phyloP scores from a whole-genome alignment of 2,113 vertebrate genomes.

The Poeciliopsis turrubarensis region DNA sequence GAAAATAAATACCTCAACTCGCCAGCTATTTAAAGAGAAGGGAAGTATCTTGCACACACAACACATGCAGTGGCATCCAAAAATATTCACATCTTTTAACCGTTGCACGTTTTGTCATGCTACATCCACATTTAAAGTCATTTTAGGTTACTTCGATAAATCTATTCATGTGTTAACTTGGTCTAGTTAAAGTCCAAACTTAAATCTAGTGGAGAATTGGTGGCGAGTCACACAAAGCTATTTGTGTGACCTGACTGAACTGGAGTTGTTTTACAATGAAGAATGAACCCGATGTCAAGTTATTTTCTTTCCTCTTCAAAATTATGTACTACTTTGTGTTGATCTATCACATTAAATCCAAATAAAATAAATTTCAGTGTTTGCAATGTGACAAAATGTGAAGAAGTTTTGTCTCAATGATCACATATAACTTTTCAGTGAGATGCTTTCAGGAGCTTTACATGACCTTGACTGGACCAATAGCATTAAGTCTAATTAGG shows the following conservation, averaged over 20 bases:
- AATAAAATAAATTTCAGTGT: too few species aligned
- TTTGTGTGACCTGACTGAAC: background rate
- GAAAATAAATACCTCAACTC: conserved; percentile 48
- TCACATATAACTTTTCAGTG: too few species aligned
- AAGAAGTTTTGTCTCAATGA: background rate
- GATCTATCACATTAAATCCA: background rate
- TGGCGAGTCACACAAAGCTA: background rate
- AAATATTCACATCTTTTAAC: background rate
- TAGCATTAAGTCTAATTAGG: background rate
- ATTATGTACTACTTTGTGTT: background rate
- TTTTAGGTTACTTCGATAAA: too few species aligned
- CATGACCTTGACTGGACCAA: background rate
- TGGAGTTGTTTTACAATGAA: background rate
- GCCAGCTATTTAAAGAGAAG: conserved; percentile 14
- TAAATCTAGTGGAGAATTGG: background rate
- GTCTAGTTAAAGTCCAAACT: background rate
- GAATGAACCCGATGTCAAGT: background rate
- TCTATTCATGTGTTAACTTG: background rate
- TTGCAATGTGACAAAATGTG: too few species aligned
- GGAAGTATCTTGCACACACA: background rate
- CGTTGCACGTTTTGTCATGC: background rate
- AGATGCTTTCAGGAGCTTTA: background rate
- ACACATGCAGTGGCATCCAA: background rate
- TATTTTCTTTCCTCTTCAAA: background rate
- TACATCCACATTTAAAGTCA: background rate